phyloP scores from a whole-genome alignment of 2,888 invertebrate species.

The Drosophila mimetica region DNA sequence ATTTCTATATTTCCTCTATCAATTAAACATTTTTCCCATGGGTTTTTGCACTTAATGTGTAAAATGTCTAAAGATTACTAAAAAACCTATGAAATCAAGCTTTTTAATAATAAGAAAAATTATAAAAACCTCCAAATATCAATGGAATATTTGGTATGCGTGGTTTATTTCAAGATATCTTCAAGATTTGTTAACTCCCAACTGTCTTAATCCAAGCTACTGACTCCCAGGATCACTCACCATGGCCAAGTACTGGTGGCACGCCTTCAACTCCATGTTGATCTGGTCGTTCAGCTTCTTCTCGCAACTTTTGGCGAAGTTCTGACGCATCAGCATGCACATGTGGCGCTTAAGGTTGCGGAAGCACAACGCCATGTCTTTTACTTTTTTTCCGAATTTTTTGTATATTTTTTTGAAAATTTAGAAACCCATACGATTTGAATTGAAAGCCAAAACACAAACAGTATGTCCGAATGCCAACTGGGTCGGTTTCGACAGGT shows the following conservation, averaged over 20 bases:
- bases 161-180: no score
- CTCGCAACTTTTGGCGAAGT: slow-evolving; percentile 88
- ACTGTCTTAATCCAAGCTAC: no score
- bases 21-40: no score
- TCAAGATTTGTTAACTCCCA: no score
- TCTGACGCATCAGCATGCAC: slow-evolving; percentile 86
- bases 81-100: no score
- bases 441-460: slow-evolving; percentile 18
- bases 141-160: no score
- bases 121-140: no score
- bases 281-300: slow-evolving; percentile 89
- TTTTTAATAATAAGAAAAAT: no score
- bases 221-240: slow-evolving; percentile 80
- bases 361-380: slow-evolving; percentile 37
- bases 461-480: slow-evolving; percentile 1
- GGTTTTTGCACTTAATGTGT: no score
- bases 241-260: slow-evolving; percentile 91
- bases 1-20: no score
- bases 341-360: slow-evolving; percentile 40
- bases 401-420: neutral
- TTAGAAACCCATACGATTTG: slow-evolving; percentile 4
- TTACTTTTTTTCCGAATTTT: neutral
- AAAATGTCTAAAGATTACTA: no score
- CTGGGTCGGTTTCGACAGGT: slow-evolving; percentile 24
- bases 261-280: slow-evolving; percentile 90